A percentile compares a stretch with the other conserved stretches of the same genome.
These are phyloP conservation scores for Myopa tessellatipennis DNA, from an alignment of 2,888 invertebrate species.

Conservation along the genomic window DNA sequence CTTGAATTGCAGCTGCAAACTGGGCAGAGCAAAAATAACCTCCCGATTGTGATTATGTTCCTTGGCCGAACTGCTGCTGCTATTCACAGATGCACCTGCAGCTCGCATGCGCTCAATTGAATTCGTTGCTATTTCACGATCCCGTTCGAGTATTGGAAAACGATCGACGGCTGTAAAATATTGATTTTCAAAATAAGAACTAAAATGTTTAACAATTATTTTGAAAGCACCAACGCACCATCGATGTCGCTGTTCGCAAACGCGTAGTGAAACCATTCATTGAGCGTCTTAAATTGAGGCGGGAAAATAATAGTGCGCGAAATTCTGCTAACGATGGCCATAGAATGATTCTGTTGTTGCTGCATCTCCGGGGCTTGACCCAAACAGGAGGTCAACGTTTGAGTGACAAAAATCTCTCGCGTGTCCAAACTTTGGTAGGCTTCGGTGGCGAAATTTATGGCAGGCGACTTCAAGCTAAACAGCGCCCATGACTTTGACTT, in stretches of 20 bases:
- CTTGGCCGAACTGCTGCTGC: constrained; percentile 70
- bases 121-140: constrained; percentile 73
- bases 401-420: constrained; percentile 85
- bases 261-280: constrained; percentile 97
- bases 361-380: constrained; percentile 78
- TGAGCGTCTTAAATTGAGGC: constrained; percentile 92
- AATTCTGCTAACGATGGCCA: constrained; percentile 94
- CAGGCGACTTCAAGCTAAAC: constrained; percentile 92
- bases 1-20: constrained; percentile 90
- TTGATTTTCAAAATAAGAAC: not conserved
- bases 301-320: constrained; percentile 93
- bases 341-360: constrained; percentile 79
- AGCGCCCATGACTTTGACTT: constrained; percentile 96
- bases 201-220: not conserved
- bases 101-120: constrained; percentile 71
- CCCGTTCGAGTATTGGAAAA: constrained; percentile 89
- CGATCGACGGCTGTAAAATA: constrained; percentile 80
- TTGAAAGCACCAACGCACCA: constrained; percentile 71
- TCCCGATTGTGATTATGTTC: constrained; percentile 88
- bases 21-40: constrained; percentile 96
- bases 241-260: constrained; percentile 95
- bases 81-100: constrained; percentile 64
- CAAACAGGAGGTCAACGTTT: constrained; percentile 89
- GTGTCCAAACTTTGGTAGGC: constrained; percentile 85
- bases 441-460: constrained; percentile 92